Conservation (phyloP, 1,140 invertebrate genomes). For the Phymastichus coffea region DNA sequence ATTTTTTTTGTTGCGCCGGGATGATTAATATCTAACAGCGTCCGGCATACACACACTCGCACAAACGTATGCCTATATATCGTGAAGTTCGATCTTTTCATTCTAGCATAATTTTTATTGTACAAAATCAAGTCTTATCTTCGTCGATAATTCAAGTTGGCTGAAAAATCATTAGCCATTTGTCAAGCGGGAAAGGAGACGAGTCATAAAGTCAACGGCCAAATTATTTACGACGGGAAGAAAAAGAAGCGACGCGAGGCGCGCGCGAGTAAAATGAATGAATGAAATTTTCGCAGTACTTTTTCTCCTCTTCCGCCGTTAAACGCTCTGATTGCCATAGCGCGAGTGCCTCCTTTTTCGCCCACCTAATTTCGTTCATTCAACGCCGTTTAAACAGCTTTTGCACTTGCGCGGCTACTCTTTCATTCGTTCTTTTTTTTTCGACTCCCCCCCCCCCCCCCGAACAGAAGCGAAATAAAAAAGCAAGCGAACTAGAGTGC, state of each 20-base stretch:
- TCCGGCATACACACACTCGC: background rate
- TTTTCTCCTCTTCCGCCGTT: background rate
- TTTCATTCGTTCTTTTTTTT: too few species aligned
- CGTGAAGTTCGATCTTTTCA: too few species aligned
- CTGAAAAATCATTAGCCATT: slow-evolving; percentile 5
- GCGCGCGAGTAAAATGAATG: too few species aligned
- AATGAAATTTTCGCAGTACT: too few species aligned
- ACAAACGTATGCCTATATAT: background rate
- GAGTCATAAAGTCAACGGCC: too few species aligned
- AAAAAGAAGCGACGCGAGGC: too few species aligned
- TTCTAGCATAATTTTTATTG: too few species aligned
- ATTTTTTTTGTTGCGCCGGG: slow-evolving; percentile 12
- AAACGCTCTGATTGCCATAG: slow-evolving; percentile 5
- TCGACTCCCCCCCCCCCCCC: background rate
- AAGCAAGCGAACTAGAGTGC: too few species aligned
- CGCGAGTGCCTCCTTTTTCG: background rate
- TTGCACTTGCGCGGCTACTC: background rate
- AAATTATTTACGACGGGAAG: too few species aligned
- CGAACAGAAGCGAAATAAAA: background rate
- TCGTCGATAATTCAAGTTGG: too few species aligned
- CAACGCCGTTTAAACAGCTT: background rate
- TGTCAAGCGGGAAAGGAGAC: too few species aligned
- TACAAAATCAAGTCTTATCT: too few species aligned
- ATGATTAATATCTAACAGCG: slow-evolving; percentile 27
- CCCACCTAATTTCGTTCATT: background rate